phyloP scores from a whole-genome alignment of 2,797 vertebrate species.

The Vultur gryphus region DNA sequence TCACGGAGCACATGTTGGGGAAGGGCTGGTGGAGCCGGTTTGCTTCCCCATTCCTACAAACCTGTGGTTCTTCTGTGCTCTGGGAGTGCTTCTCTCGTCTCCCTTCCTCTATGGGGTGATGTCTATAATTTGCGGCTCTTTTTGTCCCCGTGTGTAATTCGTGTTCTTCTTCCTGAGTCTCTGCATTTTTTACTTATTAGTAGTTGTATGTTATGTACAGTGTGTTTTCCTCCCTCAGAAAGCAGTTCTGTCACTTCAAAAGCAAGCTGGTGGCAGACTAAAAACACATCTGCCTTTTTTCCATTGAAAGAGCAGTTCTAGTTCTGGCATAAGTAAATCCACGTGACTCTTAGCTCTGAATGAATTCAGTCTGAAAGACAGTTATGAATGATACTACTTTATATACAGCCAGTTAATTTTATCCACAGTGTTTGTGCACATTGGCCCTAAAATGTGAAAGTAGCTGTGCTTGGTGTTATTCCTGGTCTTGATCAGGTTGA shows the following conservation, averaged over 20 bases:
- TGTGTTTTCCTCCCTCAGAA: neutral
- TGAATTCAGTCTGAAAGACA: neutral
- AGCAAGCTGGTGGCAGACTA: neutral
- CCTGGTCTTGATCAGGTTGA: too few relatives aligned
- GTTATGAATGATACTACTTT: rapidly evolving
- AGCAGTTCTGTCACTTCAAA: neutral
- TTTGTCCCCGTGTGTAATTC: neutral
- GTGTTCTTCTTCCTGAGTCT: neutral
- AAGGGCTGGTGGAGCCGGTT: neutral
- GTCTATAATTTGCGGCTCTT: neutral
- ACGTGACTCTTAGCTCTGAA: neutral
- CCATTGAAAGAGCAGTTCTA: rapidly evolving
- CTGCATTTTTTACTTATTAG: neutral
- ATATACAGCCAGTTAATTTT: neutral
- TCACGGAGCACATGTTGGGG: neutral
- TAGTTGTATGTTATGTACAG: rapidly evolving
- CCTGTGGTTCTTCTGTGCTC: rapidly evolving
- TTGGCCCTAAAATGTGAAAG: neutral
- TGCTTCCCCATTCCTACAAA: neutral
- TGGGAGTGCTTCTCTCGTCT: neutral
- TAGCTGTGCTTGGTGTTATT: neutral
- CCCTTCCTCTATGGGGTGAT: neutral
- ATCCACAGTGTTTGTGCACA: rapidly evolving
- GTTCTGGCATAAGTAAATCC: neutral
- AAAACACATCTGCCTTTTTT: rapidly evolving